Evolutionary conservation across 2,888 invertebrate genomes (phyloP), one percentile per base, ranked within the genome.

Genomic region (Rhagonycha fulva): DNA sequence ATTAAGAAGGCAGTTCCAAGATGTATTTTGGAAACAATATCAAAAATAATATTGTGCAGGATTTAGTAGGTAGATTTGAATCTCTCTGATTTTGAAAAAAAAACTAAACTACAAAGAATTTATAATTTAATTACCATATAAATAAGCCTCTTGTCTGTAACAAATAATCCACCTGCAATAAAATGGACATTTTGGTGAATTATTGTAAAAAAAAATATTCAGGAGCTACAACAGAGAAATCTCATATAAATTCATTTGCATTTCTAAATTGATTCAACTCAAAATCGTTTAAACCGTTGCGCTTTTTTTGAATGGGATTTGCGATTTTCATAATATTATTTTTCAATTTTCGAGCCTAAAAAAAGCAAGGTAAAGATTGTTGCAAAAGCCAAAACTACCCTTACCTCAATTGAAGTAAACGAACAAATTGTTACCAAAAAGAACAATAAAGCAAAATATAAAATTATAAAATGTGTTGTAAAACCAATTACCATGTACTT

Each of bases 101-200:
- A n/a, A n/a, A n/a, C n/a, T n/a, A n/a, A n/a, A n/a, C 26, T 4
- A 26, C 0, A 7, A 26, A 26, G 7, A 3, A 26, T 26, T 7
- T 0, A 66, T 3, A 60, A 72, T 24, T 4, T 70, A n/a, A 19
- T 23, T 62, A 76, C 76, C 11, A 63, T 71, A 12, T 70, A 61
- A 12, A 76, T 24, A n/a, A 76, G 32, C 9, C 69, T 71, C 60
- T 76, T 73, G 47, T 76, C 60, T 14, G 74, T 70, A 19, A 62
- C 62, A 47, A 76, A 76, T 14, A 76, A 62, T 61, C 61, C 70
- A 11, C 73, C 62, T 7, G 76, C 76, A 4, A 74, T 76, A 70
- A 76, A 76, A 19, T 67, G 10, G 3, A 76, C 71, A 9, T 68
- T 74, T 14, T 76, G 76, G 47, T 76, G 74, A 2, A 72, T 28